phyloP scores from a whole-genome alignment of 1,140 invertebrate genomes.

The Ostrea edulis region DNA sequence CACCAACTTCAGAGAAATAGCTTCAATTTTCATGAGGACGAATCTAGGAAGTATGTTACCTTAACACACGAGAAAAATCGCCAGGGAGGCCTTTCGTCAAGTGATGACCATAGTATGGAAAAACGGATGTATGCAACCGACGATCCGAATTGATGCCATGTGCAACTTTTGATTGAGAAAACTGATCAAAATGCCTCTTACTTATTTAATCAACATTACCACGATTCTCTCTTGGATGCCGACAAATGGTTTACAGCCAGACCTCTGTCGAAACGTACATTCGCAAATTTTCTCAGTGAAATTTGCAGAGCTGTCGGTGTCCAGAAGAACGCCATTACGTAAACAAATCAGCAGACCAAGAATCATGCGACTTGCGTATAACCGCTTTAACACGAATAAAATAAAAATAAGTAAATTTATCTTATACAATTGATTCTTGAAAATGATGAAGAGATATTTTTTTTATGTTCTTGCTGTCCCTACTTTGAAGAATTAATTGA shows the following conservation, averaged over 20 bases:
- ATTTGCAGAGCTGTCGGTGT: neutral
- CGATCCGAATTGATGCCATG: neutral
- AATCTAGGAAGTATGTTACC: conserved; percentile 43
- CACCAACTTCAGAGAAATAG: conserved; percentile 33
- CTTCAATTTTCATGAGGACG: conserved; percentile 27
- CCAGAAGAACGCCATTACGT: neutral
- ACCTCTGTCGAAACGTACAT: neutral
- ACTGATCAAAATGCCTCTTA: neutral
- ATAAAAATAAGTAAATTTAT: no score
- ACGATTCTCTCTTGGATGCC: neutral
- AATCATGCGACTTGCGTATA: no score
- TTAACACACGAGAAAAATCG: conserved; percentile 42
- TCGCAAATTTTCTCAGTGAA: conserved; percentile 44
- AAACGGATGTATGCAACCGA: conserved; percentile 21
- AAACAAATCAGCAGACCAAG: no score
- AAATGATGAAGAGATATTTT: no score
- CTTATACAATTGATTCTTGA: no score
- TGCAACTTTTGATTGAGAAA: neutral
- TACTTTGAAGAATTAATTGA: no score
- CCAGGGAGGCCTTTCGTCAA: conserved; percentile 34
- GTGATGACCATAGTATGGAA: neutral
- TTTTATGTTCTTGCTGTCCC: no score
- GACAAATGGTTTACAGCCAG: conserved; percentile 34
- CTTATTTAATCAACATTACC: neutral
- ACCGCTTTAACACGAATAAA: no score